Evolutionary conservation across 2,888 invertebrate genomes (phyloP).

Genomic region (Yponomeuta evonymella): DNA sequence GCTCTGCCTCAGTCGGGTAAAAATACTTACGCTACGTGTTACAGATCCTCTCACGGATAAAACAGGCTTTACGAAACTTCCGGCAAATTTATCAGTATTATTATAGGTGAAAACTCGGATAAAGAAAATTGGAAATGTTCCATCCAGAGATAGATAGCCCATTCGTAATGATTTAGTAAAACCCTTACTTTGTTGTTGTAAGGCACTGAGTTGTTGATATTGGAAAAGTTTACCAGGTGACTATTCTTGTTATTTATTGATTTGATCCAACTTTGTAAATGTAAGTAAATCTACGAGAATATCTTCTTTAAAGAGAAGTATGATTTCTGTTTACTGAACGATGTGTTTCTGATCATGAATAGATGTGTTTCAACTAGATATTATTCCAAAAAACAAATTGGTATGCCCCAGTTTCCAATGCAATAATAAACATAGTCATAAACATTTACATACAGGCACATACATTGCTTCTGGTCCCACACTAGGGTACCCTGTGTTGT

Average conservation of each 20-base stretch:
- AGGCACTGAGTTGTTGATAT: not conserved
- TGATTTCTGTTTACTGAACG: too few species aligned
- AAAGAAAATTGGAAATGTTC: not conserved
- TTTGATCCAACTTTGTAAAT: not conserved
- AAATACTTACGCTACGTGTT: too few species aligned
- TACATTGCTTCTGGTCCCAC: too few species aligned
- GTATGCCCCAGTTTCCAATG: too few species aligned
- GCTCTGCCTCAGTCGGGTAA: too few species aligned
- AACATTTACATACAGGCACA: too few species aligned
- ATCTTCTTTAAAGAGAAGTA: not conserved
- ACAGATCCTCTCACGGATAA: not conserved
- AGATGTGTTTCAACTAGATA: too few species aligned
- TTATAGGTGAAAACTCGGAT: not conserved
- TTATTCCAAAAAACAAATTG: too few species aligned
- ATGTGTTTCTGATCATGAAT: too few species aligned
- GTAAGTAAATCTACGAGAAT: not conserved
- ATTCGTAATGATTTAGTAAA: conserved; percentile 3
- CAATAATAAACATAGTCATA: too few species aligned
- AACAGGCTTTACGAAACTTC: not conserved
- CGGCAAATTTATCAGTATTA: not conserved
- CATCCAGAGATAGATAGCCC: not conserved
- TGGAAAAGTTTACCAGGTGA: not conserved
- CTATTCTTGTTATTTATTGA: not conserved
- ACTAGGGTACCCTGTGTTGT: too few species aligned
- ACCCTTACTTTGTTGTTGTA: not conserved